Evolutionary conservation across 2,888 invertebrate genomes (phyloP).

Genomic region (Idaea biselata): DNA sequence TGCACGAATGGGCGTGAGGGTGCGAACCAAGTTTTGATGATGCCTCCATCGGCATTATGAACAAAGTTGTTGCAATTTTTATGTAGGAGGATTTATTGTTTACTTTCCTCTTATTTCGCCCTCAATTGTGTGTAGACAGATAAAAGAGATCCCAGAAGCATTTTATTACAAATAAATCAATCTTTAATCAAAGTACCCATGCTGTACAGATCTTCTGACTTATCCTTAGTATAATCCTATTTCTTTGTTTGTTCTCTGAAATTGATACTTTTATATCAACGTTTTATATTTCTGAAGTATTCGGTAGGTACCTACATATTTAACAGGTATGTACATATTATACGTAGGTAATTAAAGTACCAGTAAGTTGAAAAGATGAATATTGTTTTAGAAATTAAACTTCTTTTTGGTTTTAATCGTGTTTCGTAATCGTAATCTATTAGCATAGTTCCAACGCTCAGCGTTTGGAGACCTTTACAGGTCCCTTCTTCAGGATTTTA

Average conservation of each 20-base stretch:
- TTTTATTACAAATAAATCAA: constrained; percentile 70
- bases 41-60: constrained; percentile 78
- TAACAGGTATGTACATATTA: no score
- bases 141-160: constrained; percentile 62
- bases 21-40: constrained; percentile 80
- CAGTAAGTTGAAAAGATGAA: no score
- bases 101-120: constrained; percentile 66
- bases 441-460: no score
- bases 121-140: constrained; percentile 68
- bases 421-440: no score
- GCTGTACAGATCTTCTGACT: constrained; percentile 45
- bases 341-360: no score
- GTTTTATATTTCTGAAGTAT: neutral
- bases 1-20: constrained; percentile 81
- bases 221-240: constrained; percentile 32
- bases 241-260: constrained; percentile 24
- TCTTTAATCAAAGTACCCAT: constrained; percentile 55
- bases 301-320: no score
- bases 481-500: no score
- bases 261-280: constrained; percentile 12
- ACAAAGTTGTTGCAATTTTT: constrained; percentile 80
- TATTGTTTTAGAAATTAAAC: no score
- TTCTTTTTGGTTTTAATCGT: no score
- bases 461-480: no score
- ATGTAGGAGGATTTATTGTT: constrained; percentile 78